These are phyloP conservation scores for cattle (Bos taurus) DNA, from an alignment of 2,113 vertebrate genomes.

Conservation along the genomic window ARS-UCD2.0 NC_037343.1:45622501-45623000, in stretches of 20 bases:
- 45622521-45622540: background rate
- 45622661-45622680: background rate
- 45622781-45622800: background rate
- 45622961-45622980: background rate
- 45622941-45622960: background rate
- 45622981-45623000: conserved; percentile 30
- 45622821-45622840: background rate
- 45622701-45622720: background rate
- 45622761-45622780: background rate
- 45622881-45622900: background rate
- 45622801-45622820: background rate
- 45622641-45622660: background rate
- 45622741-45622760: background rate
- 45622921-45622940: background rate
- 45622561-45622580: background rate
- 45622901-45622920: background rate
- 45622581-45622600: background rate
- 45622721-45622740: background rate
- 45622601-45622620: background rate
- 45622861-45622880: background rate
- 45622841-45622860: background rate
- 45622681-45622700: background rate
- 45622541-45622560: rapidly evolving
- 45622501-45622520: rapidly evolving
- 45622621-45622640: background rate